Base-by-base conservation (phyloP, 2,113 vertebrate species). In the Amia ocellicauda region DNA sequence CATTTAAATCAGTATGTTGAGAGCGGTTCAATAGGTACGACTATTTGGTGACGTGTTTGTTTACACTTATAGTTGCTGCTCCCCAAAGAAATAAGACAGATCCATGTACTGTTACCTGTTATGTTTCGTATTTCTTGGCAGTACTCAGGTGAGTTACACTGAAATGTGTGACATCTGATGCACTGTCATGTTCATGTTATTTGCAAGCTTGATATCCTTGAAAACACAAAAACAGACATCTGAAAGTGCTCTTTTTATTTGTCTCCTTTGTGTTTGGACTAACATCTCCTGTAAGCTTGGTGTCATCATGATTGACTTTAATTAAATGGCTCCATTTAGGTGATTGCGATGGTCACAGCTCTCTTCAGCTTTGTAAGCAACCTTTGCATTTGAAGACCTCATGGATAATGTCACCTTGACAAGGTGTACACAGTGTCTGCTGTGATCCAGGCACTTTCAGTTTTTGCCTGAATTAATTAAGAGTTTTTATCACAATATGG, bases 271-370 rank as follows among this genome's bases (percentile, higher is more conserved):
- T 66, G 71, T 74, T 72, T 58, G 58, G 47, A 1, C 41, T 36
- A 69, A 67, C 40, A 19, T 69, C 59, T 69, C 78, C 61, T 20
- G 74, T 83, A 78, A 81, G 75, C 75, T 67, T 24, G 7, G 54
- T 72, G 82, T 79, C 82, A 74, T 68, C 0, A 42, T 79, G 80
- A 87, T 73, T 69, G 81, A 82, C 76, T 77, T 45, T 63, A 74
- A 83, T 83, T 78, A 80, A 79, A 79, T 45, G 60, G 51, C 67
- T 68, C 71, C 66, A 67, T 72, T 75, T 51, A 73, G 66, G 69
- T 69, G 24, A n/a, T 53, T 23, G 5, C 40, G 76, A 29, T 23
- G 54, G 57, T 77, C 69, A 70, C 58, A 29, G 47, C 68, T 68
- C 58, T 59, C 66, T 53, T 41, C 62, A 73, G 74, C 78, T 73